Evolutionary conservation across 2,888 invertebrate genomes (phyloP), one percentile per base, ranked within the genome.

Genomic region (Bruchidius siliquastri): DNA sequence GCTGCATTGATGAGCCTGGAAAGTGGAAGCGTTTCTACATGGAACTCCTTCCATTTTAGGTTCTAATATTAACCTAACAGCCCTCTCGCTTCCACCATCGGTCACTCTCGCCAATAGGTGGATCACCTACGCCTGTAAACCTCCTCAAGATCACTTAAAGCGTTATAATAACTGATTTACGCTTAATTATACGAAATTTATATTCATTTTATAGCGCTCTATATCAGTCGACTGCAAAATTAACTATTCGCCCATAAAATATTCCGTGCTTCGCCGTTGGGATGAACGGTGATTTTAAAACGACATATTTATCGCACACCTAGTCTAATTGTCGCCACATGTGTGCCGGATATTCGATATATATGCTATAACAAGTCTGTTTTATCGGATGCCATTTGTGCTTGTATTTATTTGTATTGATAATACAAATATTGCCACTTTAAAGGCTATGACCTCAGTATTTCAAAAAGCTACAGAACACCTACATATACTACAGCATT

Each of bases 111-210:
- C 70, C 67, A 71, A 72, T 71, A 70, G 21, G 68, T 76, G 73
- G 13, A 49, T 49, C 49, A 49, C 49, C 6, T 49, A 13, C 49
- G 18, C 49, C 72, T 75, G 76, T 80, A 80, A 78, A 78, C 79
- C 76, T 77, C 76, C 72, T 74, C 74, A 75, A n/a, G 77, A 78
- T 78, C 78, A 74, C 77, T 78, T 78, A 74, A 76, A 78, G 79
- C 75, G 80, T 78, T 79, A 75, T 79, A 80, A 78, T 80, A 80
- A 80, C 76, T 80, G 81, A 81, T 79, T 79, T 81, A 81, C 78
- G 79, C 77, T 81, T 78, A 81, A 81, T 81, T 81, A 81, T 78
- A 74, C 76, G 75, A 74, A 80, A 81, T 80, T 81, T 81, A 80
- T 79, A 79, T 77, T 77, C 77, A 73, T 78, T 81, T 80, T 79